phyloP scores from a whole-genome alignment of 2,113 vertebrate species.

The Carettochelys insculpta region DNA sequence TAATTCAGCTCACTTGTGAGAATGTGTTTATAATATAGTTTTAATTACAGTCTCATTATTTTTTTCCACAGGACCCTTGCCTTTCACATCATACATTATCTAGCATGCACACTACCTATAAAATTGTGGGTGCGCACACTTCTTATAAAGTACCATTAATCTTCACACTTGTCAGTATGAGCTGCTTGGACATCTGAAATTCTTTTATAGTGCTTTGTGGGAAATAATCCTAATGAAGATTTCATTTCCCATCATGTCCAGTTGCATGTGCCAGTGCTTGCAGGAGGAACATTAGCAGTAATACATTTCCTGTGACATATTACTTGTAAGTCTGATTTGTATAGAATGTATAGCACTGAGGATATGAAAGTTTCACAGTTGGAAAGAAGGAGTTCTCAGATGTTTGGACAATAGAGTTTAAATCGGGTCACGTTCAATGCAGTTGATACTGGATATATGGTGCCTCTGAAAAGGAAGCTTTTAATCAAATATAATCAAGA shows the following conservation, averaged over 20 bases:
- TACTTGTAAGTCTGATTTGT: slow-evolving; percentile 6
- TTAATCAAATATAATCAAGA: not conserved
- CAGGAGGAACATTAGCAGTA: not conserved
- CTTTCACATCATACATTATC: not conserved
- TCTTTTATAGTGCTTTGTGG: slow-evolving; percentile 32
- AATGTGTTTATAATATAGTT: not conserved
- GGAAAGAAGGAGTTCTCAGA: not conserved
- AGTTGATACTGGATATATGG: not conserved
- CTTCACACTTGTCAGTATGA: slow-evolving; percentile 38
- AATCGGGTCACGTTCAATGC: not conserved
- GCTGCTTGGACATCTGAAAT: not conserved
- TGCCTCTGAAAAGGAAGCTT: not conserved
- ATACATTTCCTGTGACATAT: not conserved
- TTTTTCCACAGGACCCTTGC: slow-evolving; percentile 5
- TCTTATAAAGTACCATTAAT: not conserved
- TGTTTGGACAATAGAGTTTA: not conserved
- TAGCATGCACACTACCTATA: slow-evolving; percentile 41
- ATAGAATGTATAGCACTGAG: not conserved
- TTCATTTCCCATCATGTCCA: slow-evolving; percentile 4
- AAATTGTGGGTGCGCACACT: slow-evolving; percentile 5
- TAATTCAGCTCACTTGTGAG: not conserved
- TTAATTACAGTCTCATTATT: not conserved
- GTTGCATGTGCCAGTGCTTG: slow-evolving; percentile 10
- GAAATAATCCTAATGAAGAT: slow-evolving; percentile 50
- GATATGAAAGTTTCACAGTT: not conserved